A percentile compares a stretch with the other conserved stretches of the same genome.
Evolutionary conservation across 2,888 invertebrate genomes (phyloP).

Genomic region (Temnothorax rugatulus): DNA sequence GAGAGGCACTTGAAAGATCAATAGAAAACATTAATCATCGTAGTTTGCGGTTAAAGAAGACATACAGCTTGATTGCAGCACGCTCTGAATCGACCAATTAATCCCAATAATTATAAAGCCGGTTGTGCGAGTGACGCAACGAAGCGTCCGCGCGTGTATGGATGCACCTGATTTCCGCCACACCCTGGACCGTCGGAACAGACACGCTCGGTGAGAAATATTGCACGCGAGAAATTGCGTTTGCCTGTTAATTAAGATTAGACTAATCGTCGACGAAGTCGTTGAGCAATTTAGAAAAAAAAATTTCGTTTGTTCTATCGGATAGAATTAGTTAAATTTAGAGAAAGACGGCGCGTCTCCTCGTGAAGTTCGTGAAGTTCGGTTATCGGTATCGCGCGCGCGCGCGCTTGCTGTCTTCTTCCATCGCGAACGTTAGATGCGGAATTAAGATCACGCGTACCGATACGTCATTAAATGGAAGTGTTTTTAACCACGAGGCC

Average conservation of each 20-base stretch:
- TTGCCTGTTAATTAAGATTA: neutral
- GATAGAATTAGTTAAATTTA: neutral
- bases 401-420: neutral
- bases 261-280: neutral
- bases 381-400: neutral
- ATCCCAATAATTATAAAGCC: conserved; percentile 47
- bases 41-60: neutral
- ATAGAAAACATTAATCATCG: neutral
- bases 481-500: conserved; percentile 26
- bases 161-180: conserved; percentile 37
- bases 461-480: conserved; percentile 33
- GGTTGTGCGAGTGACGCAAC: conserved; percentile 30
- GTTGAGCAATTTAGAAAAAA: neutral
- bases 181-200: neutral
- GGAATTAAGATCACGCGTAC: conserved; percentile 1
- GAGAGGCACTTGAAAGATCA: neutral
- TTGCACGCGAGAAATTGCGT: neutral
- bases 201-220: neutral
- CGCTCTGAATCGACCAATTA: conserved; percentile 32
- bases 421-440: neutral
- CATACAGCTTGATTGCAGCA: neutral
- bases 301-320: neutral
- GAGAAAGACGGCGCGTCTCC: neutral
- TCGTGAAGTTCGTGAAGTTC: neutral
- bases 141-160: too few relatives aligned